Evolutionary conservation across 2,888 invertebrate species (phyloP).

Genomic region (Andrena hattorfiana): DNA sequence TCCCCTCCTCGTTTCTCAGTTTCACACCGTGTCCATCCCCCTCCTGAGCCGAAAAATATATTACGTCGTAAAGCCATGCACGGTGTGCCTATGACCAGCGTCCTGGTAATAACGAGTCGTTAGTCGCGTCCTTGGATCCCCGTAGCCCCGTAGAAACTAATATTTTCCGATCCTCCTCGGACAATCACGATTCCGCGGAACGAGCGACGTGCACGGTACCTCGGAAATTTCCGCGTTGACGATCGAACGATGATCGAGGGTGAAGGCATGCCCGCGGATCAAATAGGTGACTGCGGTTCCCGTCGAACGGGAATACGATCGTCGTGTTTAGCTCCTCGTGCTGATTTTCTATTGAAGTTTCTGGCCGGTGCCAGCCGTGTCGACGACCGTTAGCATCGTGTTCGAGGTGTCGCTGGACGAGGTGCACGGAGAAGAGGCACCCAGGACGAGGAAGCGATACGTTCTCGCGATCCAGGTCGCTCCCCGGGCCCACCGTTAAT

Average conservation of each 20-base stretch:
- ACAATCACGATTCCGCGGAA: slow-evolving; percentile 21
- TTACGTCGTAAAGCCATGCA: slow-evolving; percentile 52
- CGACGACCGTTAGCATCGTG: slow-evolving; percentile 75
- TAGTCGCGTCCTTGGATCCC: slow-evolving; percentile 27
- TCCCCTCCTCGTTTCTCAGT: slow-evolving; percentile 21
- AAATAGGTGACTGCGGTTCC: slow-evolving; percentile 3
- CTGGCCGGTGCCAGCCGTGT: slow-evolving; percentile 46
- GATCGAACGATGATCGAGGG: slow-evolving; percentile 28
- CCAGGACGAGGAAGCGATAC: slow-evolving; percentile 73
- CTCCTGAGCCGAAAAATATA: slow-evolving; percentile 53
- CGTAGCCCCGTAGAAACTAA: slow-evolving; percentile 15
- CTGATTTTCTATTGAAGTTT: slow-evolving; percentile 52
- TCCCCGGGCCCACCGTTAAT: slow-evolving; percentile 78
- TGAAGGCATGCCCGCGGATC: neutral
- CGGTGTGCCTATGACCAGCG: slow-evolving; percentile 8
- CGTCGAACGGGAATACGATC: slow-evolving; percentile 36
- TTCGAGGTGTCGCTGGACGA: slow-evolving; percentile 59
- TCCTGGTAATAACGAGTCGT: slow-evolving; percentile 41
- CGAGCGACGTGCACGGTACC: slow-evolving; percentile 5
- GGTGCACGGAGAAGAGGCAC: slow-evolving; percentile 53
- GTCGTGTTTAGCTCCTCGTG: slow-evolving; percentile 37
- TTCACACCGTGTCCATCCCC: slow-evolving; percentile 1
- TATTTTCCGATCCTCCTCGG: slow-evolving; percentile 42
- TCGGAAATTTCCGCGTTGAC: slow-evolving; percentile 16
- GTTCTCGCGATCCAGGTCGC: slow-evolving; percentile 78